phyloP scores from a whole-genome alignment of 2,888 invertebrate species.

The Pristionchus maxplancki region DNA sequence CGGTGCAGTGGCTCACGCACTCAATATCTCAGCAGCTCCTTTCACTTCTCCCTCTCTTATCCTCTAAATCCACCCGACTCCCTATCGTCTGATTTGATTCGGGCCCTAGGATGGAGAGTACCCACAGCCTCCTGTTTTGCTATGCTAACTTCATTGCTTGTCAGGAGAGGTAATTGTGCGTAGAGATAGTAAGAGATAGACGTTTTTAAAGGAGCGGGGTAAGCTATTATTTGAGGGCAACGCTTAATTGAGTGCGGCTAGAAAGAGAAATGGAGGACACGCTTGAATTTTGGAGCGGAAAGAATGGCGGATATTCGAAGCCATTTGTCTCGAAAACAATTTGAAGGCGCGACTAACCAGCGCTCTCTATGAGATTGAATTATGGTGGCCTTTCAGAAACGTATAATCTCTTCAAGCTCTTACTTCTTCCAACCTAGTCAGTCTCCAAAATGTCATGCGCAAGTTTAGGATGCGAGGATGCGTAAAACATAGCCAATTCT shows the following conservation, averaged over 20 bases:
- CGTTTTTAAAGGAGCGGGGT: not conserved
- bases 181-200: conserved; percentile 3
- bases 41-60: not conserved
- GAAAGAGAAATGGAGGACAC: not conserved
- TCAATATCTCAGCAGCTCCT: not conserved
- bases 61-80: not conserved
- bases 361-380: conserved; percentile 8
- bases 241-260: conserved; percentile 16
- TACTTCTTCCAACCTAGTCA: not conserved
- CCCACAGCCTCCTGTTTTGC: conserved; percentile 1
- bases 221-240: conserved; percentile 27
- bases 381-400: too few species aligned
- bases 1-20: not conserved
- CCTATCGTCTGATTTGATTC: conserved; percentile 40
- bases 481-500: not conserved
- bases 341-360: conserved; percentile 1
- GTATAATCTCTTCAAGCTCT: not conserved
- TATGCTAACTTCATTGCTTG: conserved; percentile 44
- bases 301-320: conserved; percentile 1
- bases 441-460: not conserved
- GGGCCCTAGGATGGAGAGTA: not conserved
- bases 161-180: conserved; percentile 35
- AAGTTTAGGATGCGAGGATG: not conserved
- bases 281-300: conserved; percentile 10
- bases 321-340: conserved; percentile 37